Base-by-base conservation (phyloP, 2,113 vertebrate species). In the Xiphophorus couchianus region DNA sequence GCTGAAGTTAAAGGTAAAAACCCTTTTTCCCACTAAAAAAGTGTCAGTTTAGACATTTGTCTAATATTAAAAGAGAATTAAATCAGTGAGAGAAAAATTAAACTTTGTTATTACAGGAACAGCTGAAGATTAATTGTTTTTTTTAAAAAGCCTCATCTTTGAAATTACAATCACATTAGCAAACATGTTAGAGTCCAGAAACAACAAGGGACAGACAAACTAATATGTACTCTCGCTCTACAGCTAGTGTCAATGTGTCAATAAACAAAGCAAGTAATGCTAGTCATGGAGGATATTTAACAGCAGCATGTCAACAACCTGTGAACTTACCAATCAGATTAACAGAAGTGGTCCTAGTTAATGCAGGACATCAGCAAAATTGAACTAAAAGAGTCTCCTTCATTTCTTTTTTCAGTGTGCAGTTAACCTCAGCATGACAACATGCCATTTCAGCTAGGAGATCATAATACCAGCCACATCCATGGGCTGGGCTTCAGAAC, bases 11-110 rank as follows among this genome's bases (percentile, higher is more conserved):
- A 11, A 69, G 19, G 65, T 78, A n/a, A 85, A 66, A 62, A 54
- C 35, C 71, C 70, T 17, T 65, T 68, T 74, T 86, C 31, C 29
- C 51, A 51, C 76, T 81, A 83, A 33, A 73, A 71, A 77, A 81
- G 80, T 81, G 82, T 87, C 82, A 86, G 90, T 88, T 77, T 68
- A 31, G 54, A 83, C 7, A 6, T 44, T 33, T 67, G 42, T 69
- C 48, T 15, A 10, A 35, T 80, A 78, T 82, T 76, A 81, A 66
- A 84, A 84, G 58, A n/a, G 62, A 15, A 27, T 27, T 73, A 68
- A 35, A 15, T 2, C 33, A 81, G 62, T 63, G 17, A 5, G 28
- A 27, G 27, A 67, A 3, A 22, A 14, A 76, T 19, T 15, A 9
- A 29, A 62, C 13, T 28, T 28, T n/a, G 3, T 37, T 27, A 60